phyloP scores from a whole-genome alignment of 2,113 vertebrate species.

The Carollia perspicillata region DNA sequence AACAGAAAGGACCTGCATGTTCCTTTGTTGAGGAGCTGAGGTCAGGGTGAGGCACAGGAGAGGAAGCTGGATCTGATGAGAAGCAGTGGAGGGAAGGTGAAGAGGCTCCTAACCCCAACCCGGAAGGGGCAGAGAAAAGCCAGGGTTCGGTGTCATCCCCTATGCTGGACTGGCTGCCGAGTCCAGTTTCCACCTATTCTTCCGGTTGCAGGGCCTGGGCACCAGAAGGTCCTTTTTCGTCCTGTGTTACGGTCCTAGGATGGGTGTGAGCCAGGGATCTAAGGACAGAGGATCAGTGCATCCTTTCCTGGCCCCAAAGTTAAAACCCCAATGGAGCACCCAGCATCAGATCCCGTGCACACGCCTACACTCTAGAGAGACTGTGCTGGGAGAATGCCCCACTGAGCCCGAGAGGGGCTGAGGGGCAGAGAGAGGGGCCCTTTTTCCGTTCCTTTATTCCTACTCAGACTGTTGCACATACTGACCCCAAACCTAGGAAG shows the following conservation, averaged over 20 bases:
- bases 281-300: not conserved
- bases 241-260: not conserved
- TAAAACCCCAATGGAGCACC: not conserved
- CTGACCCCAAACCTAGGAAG: not conserved
- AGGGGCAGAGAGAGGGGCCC: not conserved
- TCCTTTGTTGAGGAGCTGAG: not conserved
- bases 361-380: not conserved
- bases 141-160: not conserved
- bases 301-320: conserved; percentile 18
- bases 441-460: not conserved
- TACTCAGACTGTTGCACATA: conserved; percentile 38
- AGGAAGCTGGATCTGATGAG: not conserved
- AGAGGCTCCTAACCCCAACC: not conserved
- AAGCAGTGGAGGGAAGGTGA: not conserved
- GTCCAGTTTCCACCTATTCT: not conserved
- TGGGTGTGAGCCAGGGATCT: conserved; percentile 5
- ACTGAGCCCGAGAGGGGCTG: not conserved
- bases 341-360: not conserved
- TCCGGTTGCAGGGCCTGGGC: not conserved
- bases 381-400: not conserved
- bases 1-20: conserved; percentile 58
- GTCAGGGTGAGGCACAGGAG: conserved; percentile 28
- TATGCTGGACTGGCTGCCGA: not conserved
- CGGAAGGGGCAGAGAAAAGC: not conserved
- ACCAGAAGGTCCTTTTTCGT: not conserved